Evolutionary conservation across 2,797 vertebrate species (phyloP), one percentile per base, ranked within the genome.

Genomic region (Triplophysa bombifrons): DNA sequence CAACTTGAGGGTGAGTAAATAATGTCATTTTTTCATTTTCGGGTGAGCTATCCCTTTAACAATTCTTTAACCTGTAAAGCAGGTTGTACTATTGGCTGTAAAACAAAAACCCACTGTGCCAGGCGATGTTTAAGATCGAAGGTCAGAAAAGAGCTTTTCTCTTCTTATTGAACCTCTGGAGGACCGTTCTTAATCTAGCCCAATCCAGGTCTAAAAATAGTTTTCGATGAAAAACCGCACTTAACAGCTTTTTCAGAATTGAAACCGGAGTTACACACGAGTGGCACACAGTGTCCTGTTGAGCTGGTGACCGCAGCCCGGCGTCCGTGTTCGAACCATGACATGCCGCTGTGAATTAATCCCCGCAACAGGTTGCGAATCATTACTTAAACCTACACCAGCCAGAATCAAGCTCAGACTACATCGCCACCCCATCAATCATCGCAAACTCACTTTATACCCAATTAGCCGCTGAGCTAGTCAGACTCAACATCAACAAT

Each of bases 301-400:
- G 58, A 63, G 68, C 22, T 53, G 83, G 80, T 64, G 82, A 84
- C 60, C 76, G 77, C 79, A 71, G 25, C 48, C 73, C 75, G 81
- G 76, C 86, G 46, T 65, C 87, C 86, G 86, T 83, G 25, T 53
- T 1, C 50, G 76, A 82, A 83, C 84, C 25, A 66, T 63, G 83
- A 72, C 85, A 83, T 84, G 84, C 90, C 75, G 61, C 80, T 81
- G 80, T 44, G 80, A 83, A 84, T 86, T 88, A 90, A 90, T 88
- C 89, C 86, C 83, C 83, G 80, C 87, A 87, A 89, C 87, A 89
- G 89, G 88, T 90, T 86, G 86, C 67, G 78, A 85, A 85, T 73
- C 83, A 86, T 84, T 72, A 68, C 78, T 86, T 55, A 67, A 85
- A 83, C 82, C 81, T 85, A 82, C 79, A 74, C 84, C 79, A 86